These are phyloP conservation scores for Danio albolineatus DNA, from an alignment of 2,797 vertebrate species.

Conservation along the genomic window DNA sequence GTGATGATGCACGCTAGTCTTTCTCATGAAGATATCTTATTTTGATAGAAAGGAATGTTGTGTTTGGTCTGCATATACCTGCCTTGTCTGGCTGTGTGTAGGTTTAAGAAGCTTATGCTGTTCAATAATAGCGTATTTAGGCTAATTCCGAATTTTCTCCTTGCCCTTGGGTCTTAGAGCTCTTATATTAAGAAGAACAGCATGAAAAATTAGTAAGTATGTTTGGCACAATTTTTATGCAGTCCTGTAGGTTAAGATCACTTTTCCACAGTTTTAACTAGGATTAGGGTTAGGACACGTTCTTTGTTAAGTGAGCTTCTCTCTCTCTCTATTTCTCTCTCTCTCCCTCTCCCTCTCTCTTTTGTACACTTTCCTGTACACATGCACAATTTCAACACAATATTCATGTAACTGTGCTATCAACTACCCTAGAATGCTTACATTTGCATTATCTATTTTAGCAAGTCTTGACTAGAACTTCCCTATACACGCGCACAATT, in stretches of 20 bases:
- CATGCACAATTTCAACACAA: too few relatives aligned
- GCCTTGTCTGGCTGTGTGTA: background rate
- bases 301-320: background rate
- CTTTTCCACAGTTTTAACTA: background rate
- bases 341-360: too few relatives aligned
- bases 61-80: background rate
- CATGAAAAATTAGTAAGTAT: background rate
- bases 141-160: conserved; percentile 24
- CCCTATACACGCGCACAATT: too few relatives aligned
- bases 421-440: too few relatives aligned
- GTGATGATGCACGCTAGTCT: background rate
- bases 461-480: too few relatives aligned
- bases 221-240: background rate
- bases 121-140: conserved; percentile 27
- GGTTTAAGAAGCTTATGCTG: conserved; percentile 38
- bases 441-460: too few relatives aligned
- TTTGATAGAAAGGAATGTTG: background rate
- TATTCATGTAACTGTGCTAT: too few relatives aligned
- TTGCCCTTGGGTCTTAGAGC: background rate
- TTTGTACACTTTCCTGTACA: too few relatives aligned
- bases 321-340: too few relatives aligned
- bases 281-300: background rate
- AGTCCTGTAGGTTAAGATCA: background rate
- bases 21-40: background rate
- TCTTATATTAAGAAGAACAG: background rate